These are phyloP conservation scores for Holacanthus passer DNA, from an alignment of 2,113 vertebrate genomes.

Conservation along the genomic window DNA sequence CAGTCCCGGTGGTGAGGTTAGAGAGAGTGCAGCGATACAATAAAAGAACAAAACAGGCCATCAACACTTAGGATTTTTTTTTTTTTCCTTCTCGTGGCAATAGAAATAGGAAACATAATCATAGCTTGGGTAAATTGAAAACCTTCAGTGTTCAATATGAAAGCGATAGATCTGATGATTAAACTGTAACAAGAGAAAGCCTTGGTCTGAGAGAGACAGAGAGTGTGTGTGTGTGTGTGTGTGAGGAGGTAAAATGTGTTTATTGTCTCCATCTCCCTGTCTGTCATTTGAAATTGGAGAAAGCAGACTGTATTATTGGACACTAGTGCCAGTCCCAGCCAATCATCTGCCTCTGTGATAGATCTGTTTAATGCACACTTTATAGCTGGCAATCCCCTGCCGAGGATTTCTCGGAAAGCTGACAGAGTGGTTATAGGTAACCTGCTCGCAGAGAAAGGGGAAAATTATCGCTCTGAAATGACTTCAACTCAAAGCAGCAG, in stretches of 20 bases:
- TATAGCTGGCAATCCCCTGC: conserved; percentile 72
- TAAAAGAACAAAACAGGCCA: conserved; percentile 59
- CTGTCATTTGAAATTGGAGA: conserved; percentile 76
- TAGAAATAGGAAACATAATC: conserved; percentile 62
- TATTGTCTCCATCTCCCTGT: conserved; percentile 66
- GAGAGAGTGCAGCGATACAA: conserved; percentile 45
- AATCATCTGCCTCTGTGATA: conserved; percentile 67
- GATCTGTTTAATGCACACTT: conserved; percentile 76
- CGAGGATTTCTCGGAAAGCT: conserved; percentile 69
- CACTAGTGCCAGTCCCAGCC: conserved; percentile 64
- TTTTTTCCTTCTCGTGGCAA: conserved; percentile 36
- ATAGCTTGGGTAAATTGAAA: conserved; percentile 64
- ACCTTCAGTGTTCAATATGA: conserved; percentile 48
- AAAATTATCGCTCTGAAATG: conserved; percentile 73
- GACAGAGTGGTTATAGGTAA: conserved; percentile 74
- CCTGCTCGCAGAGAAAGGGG: conserved; percentile 60
- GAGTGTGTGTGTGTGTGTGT: conserved; percentile 5
- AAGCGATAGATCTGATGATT: conserved; percentile 58
- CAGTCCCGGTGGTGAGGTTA: conserved; percentile 42
- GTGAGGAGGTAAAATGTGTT: conserved; percentile 59
- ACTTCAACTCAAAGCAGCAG: conserved; percentile 59
- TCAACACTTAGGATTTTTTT: conserved; percentile 37
- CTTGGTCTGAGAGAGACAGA: conserved; percentile 4
- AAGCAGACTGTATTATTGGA: conserved; percentile 73
- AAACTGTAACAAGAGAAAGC: conserved; percentile 53